Conservation (phyloP, 2,888 invertebrate genomes). For the Diabrotica balteata region DNA sequence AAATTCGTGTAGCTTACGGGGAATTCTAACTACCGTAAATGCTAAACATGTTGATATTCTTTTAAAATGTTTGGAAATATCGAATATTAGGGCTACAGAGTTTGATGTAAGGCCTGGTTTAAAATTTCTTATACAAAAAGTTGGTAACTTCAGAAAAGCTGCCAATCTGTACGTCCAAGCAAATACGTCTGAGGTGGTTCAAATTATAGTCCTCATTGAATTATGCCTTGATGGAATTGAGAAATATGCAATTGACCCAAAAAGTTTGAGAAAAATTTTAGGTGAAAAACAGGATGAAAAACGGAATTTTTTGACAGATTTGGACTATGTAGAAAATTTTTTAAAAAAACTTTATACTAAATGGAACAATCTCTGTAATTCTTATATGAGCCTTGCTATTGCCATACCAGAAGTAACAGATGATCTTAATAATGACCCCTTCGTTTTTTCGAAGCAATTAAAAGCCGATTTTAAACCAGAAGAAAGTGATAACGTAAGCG, state of each 20-base stretch:
- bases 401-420: slow-evolving; percentile 52
- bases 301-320: slow-evolving; percentile 50
- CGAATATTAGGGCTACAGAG: slow-evolving; percentile 81
- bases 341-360: slow-evolving; percentile 55
- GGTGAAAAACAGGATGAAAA: slow-evolving; percentile 54
- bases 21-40: slow-evolving; percentile 61
- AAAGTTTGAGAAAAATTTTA: slow-evolving; percentile 69
- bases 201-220: slow-evolving; percentile 85
- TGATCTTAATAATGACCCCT: slow-evolving; percentile 50
- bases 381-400: slow-evolving; percentile 56
- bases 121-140: slow-evolving; percentile 93
- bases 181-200: slow-evolving; percentile 90
- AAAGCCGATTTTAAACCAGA: slow-evolving; percentile 62
- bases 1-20: slow-evolving; percentile 57
- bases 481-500: slow-evolving; percentile 55
- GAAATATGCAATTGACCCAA: slow-evolving; percentile 68
- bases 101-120: slow-evolving; percentile 91
- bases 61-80: slow-evolving; percentile 80
- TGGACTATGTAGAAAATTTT: slow-evolving; percentile 57
- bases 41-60: slow-evolving; percentile 73
- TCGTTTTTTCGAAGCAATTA: slow-evolving; percentile 60
- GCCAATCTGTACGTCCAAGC: slow-evolving; percentile 93
- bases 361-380: slow-evolving; percentile 59
- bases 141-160: slow-evolving; percentile 83
- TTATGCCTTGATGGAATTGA: slow-evolving; percentile 78